Conservation (phyloP, 2,113 vertebrate species). For the Dicentrarchus labrax region DNA sequence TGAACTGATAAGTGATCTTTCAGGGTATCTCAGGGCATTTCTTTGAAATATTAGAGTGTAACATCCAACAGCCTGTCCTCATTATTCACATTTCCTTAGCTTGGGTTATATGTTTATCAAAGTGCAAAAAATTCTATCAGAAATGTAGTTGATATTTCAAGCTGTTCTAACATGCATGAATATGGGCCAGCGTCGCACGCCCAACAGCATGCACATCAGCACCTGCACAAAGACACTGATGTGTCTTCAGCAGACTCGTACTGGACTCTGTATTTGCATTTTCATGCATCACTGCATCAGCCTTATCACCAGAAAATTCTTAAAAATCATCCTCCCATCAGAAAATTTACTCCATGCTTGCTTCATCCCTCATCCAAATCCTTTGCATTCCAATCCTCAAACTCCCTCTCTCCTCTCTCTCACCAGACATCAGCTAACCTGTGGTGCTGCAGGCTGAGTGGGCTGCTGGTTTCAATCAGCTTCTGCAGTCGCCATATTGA, state of each 20-base stretch:
- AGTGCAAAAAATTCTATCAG: too few species aligned
- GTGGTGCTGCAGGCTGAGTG: slow-evolving; percentile 14
- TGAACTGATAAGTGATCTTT: background rate
- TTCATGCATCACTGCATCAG: background rate
- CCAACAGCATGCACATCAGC: too few species aligned
- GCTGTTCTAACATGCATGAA: too few species aligned
- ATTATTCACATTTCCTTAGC: too few species aligned
- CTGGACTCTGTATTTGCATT: background rate
- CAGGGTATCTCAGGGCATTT: too few species aligned
- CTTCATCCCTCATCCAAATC: background rate
- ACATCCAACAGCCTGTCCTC: too few species aligned
- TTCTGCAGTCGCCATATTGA: background rate
- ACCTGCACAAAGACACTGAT: background rate
- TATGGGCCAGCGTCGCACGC: too few species aligned
- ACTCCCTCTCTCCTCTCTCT: background rate
- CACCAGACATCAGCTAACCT: background rate
- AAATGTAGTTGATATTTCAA: too few species aligned
- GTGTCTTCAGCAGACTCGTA: background rate
- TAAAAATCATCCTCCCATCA: background rate
- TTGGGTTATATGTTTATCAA: too few species aligned
- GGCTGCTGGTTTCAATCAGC: slow-evolving; percentile 29
- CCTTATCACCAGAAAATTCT: background rate
- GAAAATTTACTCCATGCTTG: background rate
- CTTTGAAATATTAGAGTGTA: too few species aligned
- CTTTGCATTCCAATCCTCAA: background rate